Conservation (phyloP, 2,888 invertebrate genomes). For the Phyllotreta cruciferae region DNA sequence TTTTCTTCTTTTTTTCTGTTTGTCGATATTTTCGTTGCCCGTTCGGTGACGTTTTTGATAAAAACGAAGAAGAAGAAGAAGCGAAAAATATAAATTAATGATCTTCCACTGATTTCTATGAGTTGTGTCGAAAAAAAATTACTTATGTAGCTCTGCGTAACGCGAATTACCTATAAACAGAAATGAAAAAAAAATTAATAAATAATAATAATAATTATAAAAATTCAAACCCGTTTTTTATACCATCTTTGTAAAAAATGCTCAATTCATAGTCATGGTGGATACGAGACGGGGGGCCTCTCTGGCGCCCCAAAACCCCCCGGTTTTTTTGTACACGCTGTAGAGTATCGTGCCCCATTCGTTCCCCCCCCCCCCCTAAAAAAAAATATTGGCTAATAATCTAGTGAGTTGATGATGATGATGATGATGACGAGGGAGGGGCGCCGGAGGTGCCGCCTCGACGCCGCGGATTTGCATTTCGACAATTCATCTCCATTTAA, state of each 20-base stretch:
- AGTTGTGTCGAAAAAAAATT: constrained; percentile 15
- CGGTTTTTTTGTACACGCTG: not conserved
- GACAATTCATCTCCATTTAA: constrained; percentile 59
- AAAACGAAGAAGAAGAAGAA: too few species aligned
- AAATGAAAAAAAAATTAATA: not conserved
- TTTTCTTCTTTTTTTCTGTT: too few species aligned
- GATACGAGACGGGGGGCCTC: constrained; percentile 23
- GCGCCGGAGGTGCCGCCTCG: too few species aligned
- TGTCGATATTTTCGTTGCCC: too few species aligned
- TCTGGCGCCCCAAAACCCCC: not conserved
- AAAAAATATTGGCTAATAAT: too few species aligned
- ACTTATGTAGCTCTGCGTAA: not conserved
- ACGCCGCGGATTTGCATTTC: constrained; percentile 55
- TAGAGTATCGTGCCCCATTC: too few species aligned
- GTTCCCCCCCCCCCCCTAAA: not conserved
- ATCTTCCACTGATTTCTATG: constrained; percentile 20
- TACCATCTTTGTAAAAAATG: constrained; percentile 21
- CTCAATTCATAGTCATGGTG: constrained; percentile 19
- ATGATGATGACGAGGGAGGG: too few species aligned
- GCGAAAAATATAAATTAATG: not conserved
- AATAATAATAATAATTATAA: not conserved
- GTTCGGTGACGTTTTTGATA: too few species aligned
- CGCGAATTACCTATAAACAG: too few species aligned
- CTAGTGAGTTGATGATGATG: too few species aligned
- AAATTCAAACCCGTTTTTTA: constrained; percentile 6